Evolutionary conservation across 2,888 invertebrate genomes (phyloP), one percentile per base, ranked within the genome.

Genomic region (Acanthoscelides obtectus): DNA sequence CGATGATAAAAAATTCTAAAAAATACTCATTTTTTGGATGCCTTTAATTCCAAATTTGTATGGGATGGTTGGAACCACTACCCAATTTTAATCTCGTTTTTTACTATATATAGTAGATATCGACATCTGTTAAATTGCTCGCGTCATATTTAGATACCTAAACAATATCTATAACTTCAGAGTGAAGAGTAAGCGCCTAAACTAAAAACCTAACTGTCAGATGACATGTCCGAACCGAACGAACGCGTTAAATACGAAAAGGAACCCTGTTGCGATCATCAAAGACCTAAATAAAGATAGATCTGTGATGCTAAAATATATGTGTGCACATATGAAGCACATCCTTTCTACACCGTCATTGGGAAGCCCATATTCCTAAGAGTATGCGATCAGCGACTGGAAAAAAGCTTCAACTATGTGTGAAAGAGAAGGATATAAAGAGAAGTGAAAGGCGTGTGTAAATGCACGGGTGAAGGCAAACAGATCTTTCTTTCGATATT

Each of bases 401-500:
- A 25, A 8, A 45, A 45, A 45, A 45, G 45, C 12, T 12, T 45
- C 45, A 3, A 45, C 45, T 6, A 45, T 45, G 45, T 45, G 45
- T 6, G 17, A 45, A 1, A 6, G 45, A 45, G 1, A 45, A 45
- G 17, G 45, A 12, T 45, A 45, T 45, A 3, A 17, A 45, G 12
- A 45, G 45, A 12, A 45, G 45, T 45, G 45, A 45, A 45, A 45
- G 45, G 45, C 45, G 12, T 45, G 45, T 45, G 45, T 70, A 72
- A 72, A 72, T 72, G 70, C 72, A 69, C 67, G 67, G 45, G 66
- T 25, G 67, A 66, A 70, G n/a, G 64, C 20, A 68, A 70, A 68
- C 25, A 68, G 19, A 20, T 72, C 22, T 69, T 67, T 45, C 6
- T 20, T 25, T n/a, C 63, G 21, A 22, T 22, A 21, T 72, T 22